Conservation (phyloP, 2,113 vertebrate species). For the Toxotes chatareus region DNA sequence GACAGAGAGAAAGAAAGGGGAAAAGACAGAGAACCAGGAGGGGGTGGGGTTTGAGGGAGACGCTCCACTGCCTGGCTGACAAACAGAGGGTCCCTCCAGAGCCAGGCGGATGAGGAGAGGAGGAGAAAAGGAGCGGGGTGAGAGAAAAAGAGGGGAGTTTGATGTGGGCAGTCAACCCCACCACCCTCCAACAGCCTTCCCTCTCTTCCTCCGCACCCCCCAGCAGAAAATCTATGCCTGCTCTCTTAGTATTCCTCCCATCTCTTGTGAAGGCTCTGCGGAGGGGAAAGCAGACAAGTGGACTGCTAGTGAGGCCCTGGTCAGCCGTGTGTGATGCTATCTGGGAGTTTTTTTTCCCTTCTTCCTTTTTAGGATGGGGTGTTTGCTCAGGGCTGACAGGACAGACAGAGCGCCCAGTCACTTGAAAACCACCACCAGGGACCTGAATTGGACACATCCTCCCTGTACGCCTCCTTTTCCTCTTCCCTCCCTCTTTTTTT, state of each 20-base stretch:
- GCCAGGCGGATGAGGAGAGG: conserved; percentile 74
- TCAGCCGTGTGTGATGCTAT: conserved; percentile 79
- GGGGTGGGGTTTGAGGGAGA: conserved; percentile 76
- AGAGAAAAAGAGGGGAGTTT: conserved; percentile 81
- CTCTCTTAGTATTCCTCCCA: conserved; percentile 86
- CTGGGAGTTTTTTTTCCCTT: conserved; percentile 60
- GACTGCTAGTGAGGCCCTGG: conserved; percentile 77
- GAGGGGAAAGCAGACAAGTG: conserved; percentile 80
- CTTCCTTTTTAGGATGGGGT: conserved; percentile 71
- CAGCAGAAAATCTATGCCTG: conserved; percentile 83
- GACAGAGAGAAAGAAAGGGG: conserved; percentile 28
- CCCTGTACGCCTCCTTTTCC: conserved; percentile 28
- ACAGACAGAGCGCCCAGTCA: conserved; percentile 71
- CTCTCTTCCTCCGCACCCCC: conserved; percentile 54
- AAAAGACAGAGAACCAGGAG: conserved; percentile 57
- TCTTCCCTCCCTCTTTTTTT: background rate
- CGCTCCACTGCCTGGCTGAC: conserved; percentile 86
- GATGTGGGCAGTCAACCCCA: conserved; percentile 81
- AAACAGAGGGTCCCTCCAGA: conserved; percentile 85
- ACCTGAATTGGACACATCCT: conserved; percentile 70
- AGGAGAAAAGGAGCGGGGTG: conserved; percentile 62
- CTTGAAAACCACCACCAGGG: conserved; percentile 76
- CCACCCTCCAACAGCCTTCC: conserved; percentile 65
- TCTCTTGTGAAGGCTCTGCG: conserved; percentile 78
- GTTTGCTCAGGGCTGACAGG: conserved; percentile 81